phyloP scores from a whole-genome alignment of 2,797 vertebrate species.

The Microtus obscurus region DNA sequence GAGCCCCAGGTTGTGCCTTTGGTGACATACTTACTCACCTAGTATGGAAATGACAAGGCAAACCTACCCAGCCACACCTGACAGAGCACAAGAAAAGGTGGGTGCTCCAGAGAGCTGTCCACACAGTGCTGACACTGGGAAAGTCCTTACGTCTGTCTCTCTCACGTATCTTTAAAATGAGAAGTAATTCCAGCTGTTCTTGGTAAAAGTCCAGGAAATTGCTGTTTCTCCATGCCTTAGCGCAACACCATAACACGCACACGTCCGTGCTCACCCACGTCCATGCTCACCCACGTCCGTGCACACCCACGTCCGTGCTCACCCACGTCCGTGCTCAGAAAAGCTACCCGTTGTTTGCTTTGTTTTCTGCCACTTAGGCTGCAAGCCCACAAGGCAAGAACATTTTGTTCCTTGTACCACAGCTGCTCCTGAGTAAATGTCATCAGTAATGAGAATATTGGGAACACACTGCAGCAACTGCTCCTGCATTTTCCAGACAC shows the following conservation, averaged over 20 bases:
- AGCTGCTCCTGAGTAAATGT: slow-evolving; percentile 60
- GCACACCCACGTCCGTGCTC: background rate
- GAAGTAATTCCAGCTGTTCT: slow-evolving; percentile 25
- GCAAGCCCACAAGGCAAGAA: slow-evolving; percentile 59
- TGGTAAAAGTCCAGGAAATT: slow-evolving; percentile 34
- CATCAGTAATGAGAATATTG: slow-evolving; percentile 54
- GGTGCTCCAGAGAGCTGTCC: background rate
- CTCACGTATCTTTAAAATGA: slow-evolving; percentile 16
- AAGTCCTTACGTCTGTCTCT: slow-evolving; percentile 10
- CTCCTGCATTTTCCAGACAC: slow-evolving; percentile 29
- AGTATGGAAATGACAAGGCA: background rate
- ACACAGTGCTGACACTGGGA: background rate
- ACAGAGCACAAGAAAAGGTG: background rate
- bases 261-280: background rate
- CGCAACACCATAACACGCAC: background rate
- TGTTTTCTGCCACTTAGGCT: slow-evolving; percentile 56
- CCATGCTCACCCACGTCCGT: background rate
- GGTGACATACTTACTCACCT: background rate
- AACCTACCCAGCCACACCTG: background rate
- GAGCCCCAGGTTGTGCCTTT: background rate
- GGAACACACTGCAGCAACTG: slow-evolving; percentile 28
- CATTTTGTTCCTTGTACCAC: slow-evolving; percentile 57
- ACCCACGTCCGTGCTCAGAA: background rate
- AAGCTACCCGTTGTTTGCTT: slow-evolving; percentile 52
- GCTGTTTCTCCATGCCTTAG: slow-evolving; percentile 15